Evolutionary conservation across 2,888 invertebrate genomes (phyloP), one percentile per base, ranked within the genome.

Genomic region (Creontiades dilutus): DNA sequence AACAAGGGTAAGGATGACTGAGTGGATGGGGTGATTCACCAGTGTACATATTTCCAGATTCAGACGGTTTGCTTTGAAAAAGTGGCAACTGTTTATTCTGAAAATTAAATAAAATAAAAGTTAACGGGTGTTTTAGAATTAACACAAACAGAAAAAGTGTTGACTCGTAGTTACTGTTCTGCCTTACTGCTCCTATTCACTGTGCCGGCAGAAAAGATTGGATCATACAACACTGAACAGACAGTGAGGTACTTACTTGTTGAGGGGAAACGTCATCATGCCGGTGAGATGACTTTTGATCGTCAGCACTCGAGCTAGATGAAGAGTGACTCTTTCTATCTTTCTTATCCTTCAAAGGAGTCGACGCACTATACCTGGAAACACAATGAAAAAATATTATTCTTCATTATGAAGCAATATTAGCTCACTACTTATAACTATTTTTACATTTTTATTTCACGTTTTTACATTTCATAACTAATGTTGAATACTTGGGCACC

Each of bases 31-130:
- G 80, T 9, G 76, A 76, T 52, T 88, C 88, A 12, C 55, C n/a
- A 12, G 68, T 0, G n/a, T 57, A 78, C 52, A 78, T 78, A n/a
- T 78, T 55, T 27, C 75, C 55, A 13, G 52, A 28, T 16, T 88
- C 88, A 14, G 88, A 37, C 68, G 11, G 88, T 88, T 88, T 88
- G 80, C 88, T 78, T 46, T 88, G 88, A 46, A 78, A 86, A n/a
- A 76, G 57, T 0, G 61, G n/a, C 57, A 48, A 57, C n/a, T 57
- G 82, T 82, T 82, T 82, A 61, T 61, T 57, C 61, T 85, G 46
- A 16, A 57, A 37, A 85, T 13, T n/a, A 37, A 55, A 85, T n/a
- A 57, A 57, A 23, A 52, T 12, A 4, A 14, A 88, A 27, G 37
- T 37, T 37, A 37, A 2, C 37, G 7, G 7, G 3, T 37, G 7